Evolutionary conservation across 53 echinoderm and acorn worm genomes (phyloP), one percentile per base, ranked within the genome.

Genomic region (Stichopus horrens): DNA sequence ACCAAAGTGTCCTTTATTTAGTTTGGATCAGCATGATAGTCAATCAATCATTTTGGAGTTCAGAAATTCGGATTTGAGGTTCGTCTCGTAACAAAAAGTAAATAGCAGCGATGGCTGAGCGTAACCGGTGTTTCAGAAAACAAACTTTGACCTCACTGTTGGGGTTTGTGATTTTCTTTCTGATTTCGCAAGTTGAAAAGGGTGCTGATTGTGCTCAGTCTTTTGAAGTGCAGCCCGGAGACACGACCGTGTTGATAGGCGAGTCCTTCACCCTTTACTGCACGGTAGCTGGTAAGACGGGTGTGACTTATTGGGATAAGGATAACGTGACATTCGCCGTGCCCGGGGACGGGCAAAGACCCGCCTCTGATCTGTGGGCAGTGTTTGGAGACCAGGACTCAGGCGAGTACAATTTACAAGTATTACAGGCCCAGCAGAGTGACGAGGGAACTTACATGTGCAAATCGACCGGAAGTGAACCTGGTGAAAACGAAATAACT

Each of bases 391-490:
- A 96, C 78, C 58, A 75, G 8, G 77, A 90, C n/a, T 86, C 52
- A 0, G 96, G 96, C 2, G 96, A 96, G 88, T 96, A 92, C 89
- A 95, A 96, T 82, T 91, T 96, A 16, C 96, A 95, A 83, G 86
- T 96, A 75, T 74, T 90, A 0, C 74, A 83, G 23, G 92, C 92
- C 10, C 79, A 76, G 23, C 58, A 58, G 16, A 66, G n/a, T 14
- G 96, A 96, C 67, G 87, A 73, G 55, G 96, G 94, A 5, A 18
- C 66, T 8, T 96, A 96, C 85, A 82, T 83, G 60, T 96, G 96
- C 55, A 96, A 89, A 52, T 90, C 94, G 14, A 93, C 94, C 53
- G 23, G 86, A 7, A 57, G 9, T 5, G 54, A 58, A 10, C 16
- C 88, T 52, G 86, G 65, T 14, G 71, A 52, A 59, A 73, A 56